A percentile compares a stretch with the other conserved stretches of the same genome.
Conservation (phyloP, 2,113 vertebrate genomes). For the Sylvietta virens region DNA sequence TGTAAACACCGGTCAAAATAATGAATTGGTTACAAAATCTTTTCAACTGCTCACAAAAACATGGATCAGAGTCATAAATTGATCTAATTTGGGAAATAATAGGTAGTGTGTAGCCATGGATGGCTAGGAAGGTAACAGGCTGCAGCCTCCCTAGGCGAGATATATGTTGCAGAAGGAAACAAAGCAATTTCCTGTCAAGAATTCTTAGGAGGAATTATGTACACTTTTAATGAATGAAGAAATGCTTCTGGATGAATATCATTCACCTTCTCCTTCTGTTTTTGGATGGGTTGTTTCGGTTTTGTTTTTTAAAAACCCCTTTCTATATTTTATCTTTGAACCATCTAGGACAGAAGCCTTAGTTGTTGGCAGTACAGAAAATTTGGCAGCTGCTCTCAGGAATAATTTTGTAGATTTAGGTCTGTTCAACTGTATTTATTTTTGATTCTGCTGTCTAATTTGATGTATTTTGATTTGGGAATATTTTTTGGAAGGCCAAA, state of each 20-base stretch:
- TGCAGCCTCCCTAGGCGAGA: not conserved
- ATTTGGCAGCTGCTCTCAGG: not conserved
- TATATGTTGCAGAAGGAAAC: not conserved
- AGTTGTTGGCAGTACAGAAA: not conserved
- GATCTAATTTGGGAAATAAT: not conserved
- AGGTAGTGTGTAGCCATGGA: not conserved
- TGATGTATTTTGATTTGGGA: not conserved
- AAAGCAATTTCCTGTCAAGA: not conserved
- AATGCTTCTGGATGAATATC: not conserved
- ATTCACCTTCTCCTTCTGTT: not conserved
- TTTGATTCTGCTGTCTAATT: not conserved
- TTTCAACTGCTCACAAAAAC: not conserved
- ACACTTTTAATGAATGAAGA: not conserved
- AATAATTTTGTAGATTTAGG: not conserved
- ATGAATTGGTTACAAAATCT: not conserved
- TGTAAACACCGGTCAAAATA: not conserved
- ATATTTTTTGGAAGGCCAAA: not conserved
- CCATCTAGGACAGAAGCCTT: not conserved
- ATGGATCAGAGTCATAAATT: not conserved
- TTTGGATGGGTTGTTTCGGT: not conserved
- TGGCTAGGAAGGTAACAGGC: not conserved
- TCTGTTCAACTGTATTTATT: not conserved
- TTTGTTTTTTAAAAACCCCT: not conserved
- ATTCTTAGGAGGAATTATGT: not conserved
- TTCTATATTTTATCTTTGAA: not conserved